These are phyloP conservation scores for Atta colombica DNA, from an alignment of 1,140 invertebrate genomes.

Conservation along the genomic window DNA sequence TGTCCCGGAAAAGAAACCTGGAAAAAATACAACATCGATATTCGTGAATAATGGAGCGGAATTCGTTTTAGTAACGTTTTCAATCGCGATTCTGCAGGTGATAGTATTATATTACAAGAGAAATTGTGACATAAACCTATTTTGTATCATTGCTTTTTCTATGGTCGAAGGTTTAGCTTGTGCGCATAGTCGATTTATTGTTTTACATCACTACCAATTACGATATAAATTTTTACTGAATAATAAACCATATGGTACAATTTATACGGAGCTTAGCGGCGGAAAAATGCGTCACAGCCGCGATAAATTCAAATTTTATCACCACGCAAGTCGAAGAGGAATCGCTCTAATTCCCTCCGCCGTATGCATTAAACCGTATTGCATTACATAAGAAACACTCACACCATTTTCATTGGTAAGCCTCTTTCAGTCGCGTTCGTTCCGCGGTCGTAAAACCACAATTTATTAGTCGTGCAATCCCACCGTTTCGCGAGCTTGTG, in stretches of 20 bases:
- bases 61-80: slow-evolving; percentile 36
- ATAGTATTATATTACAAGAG: background rate
- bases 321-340: slow-evolving; percentile 42
- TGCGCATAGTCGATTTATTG: background rate
- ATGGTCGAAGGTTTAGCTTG: background rate
- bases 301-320: slow-evolving; percentile 64
- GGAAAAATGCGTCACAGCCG: slow-evolving; percentile 37
- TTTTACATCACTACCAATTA: slow-evolving; percentile 23
- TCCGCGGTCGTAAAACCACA: slow-evolving; percentile 55
- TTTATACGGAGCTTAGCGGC: slow-evolving; percentile 21
- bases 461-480: slow-evolving; percentile 71
- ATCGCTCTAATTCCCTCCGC: slow-evolving; percentile 48
- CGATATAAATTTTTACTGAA: slow-evolving; percentile 41
- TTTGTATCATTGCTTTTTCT: background rate
- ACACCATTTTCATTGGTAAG: slow-evolving; percentile 42
- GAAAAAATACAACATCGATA: slow-evolving; percentile 37
- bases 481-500: slow-evolving; percentile 21
- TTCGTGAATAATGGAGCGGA: background rate
- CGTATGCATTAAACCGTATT: slow-evolving; percentile 59
- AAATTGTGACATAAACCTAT: slow-evolving; percentile 23
- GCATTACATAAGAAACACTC: slow-evolving; percentile 54
- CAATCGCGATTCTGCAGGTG: background rate
- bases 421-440: slow-evolving; percentile 39
- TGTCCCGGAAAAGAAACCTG: background rate
- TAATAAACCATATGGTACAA: slow-evolving; percentile 41